A percentile compares a stretch with the other conserved stretches of the same genome.
Conservation (phyloP, 2,797 vertebrate genomes). For the Pyrocephalus nanus region DNA sequence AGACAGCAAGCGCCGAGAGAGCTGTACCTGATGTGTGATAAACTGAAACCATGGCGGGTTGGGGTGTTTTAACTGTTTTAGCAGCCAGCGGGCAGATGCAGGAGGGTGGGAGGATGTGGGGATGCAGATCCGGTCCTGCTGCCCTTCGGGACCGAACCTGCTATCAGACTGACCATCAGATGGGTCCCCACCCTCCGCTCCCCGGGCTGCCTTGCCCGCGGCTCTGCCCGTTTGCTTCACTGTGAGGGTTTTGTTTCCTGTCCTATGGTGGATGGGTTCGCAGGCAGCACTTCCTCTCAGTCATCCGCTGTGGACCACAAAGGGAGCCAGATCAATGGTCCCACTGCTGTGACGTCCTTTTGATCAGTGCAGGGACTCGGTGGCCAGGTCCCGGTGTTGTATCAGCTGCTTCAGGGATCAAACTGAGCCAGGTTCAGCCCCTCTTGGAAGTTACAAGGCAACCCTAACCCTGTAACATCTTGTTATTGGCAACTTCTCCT, state of each 20-base stretch:
- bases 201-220: not conserved
- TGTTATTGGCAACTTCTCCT: not conserved
- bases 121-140: not conserved
- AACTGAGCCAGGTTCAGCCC: not conserved
- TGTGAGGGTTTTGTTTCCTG: not conserved
- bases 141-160: not conserved
- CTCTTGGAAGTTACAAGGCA: not conserved
- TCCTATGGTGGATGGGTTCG: not conserved
- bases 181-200: fast-evolving
- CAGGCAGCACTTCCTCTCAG: not conserved
- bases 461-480: not conserved
- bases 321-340: not conserved
- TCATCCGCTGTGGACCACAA: not conserved
- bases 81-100: not conserved
- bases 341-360: not conserved
- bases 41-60: not conserved
- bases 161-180: not conserved
- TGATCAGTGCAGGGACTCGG: not conserved
- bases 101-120: not conserved
- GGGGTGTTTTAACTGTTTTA: not conserved
- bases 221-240: not conserved
- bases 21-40: fast-evolving
- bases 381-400: fast-evolving
- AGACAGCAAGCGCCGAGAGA: not conserved
- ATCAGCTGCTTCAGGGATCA: not conserved